phyloP scores from a whole-genome alignment of 2,113 vertebrate genomes.

The Oreochromis aureus region DNA sequence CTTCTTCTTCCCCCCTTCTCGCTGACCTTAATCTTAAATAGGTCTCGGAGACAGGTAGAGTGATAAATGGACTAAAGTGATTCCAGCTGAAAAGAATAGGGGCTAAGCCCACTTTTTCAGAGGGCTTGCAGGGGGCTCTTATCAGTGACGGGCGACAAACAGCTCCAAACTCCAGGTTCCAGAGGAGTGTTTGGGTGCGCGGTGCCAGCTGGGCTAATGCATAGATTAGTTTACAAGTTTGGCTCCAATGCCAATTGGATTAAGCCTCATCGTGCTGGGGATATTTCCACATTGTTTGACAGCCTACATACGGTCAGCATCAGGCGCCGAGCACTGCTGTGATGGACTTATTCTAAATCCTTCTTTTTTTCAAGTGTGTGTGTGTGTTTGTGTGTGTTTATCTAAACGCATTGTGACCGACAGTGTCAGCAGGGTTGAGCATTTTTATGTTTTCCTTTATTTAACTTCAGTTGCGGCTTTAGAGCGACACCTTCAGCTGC shows the following conservation, averaged over 20 bases:
- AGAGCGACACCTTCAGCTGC: conserved; percentile 31
- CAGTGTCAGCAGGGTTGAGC: conserved; percentile 48
- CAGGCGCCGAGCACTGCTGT: conserved; percentile 18
- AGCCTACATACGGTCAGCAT: conserved; percentile 64
- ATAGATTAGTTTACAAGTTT: conserved; percentile 80
- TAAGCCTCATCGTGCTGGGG: conserved; percentile 59
- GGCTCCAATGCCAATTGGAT: conserved; percentile 75
- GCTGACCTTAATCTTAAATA: conserved; percentile 79
- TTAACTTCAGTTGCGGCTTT: neutral
- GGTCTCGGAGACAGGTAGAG: conserved; percentile 77
- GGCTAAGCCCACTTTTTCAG: conserved; percentile 61
- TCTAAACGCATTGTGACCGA: conserved; percentile 54
- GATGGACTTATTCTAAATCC: conserved; percentile 69
- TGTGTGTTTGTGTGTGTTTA: conserved; percentile 12
- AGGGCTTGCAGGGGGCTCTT: conserved; percentile 53
- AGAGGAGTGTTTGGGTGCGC: conserved; percentile 40
- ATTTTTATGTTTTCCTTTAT: neutral
- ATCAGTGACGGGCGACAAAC: conserved; percentile 64
- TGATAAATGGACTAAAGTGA: conserved; percentile 69
- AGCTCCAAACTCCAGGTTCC: conserved; percentile 64
- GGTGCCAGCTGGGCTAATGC: conserved; percentile 71
- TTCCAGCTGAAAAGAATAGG: conserved; percentile 61
- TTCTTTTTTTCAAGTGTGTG: neutral
- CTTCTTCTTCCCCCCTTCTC: neutral
- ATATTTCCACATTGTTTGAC: conserved; percentile 68